Base-by-base conservation (phyloP, 1,140 invertebrate species). In the Apis dorsata region DNA sequence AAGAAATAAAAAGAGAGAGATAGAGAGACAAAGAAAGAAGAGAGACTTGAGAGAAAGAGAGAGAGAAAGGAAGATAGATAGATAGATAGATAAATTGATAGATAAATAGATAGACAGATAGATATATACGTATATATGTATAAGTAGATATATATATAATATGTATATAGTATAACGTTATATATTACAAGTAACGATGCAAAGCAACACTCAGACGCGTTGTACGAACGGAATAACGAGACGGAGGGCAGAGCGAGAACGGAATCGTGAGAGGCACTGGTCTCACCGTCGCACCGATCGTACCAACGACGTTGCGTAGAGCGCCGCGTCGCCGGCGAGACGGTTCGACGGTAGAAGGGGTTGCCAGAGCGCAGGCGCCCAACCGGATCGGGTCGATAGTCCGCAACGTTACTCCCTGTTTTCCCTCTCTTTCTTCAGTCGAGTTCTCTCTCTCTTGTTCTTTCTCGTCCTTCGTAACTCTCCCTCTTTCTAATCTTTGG, bases 261-360 rank as follows among this genome's bases (percentile, higher is more conserved):
- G 86, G 76, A 86, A 89, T 88, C 89, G 91, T 90, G 87, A 86
- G 91, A 91, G 91, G 90, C 90, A 92, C 91, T 91, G 91, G 85
- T 91, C 87, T 89, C 89, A 90, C 86, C 85, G 91, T 88, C 86
- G 84, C 79, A 77, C 86, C 86, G 90, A 89, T 89, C 85, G 81
- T 86, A 90, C 89, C 90, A 91, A 92, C 90, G 91, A 92, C 92
- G 90, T 91, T 88, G 88, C 91, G 91, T 92, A 87, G 65, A 91
- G 92, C 91, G 91, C 91, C 91, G 92, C 90, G 92, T 91, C 90
- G 92, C 92, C 92, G 92, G 92, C 90, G 91, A 93, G 91, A 92
- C 92, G 91, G 86, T 87, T 85, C 69, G 74, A 55, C 86, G 90
- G 86, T 89, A 90, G 89, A 89, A 90, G 90, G 91, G 89, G 71